Conservation (phyloP, 2,888 invertebrate genomes). For the Athalia rosae region DNA sequence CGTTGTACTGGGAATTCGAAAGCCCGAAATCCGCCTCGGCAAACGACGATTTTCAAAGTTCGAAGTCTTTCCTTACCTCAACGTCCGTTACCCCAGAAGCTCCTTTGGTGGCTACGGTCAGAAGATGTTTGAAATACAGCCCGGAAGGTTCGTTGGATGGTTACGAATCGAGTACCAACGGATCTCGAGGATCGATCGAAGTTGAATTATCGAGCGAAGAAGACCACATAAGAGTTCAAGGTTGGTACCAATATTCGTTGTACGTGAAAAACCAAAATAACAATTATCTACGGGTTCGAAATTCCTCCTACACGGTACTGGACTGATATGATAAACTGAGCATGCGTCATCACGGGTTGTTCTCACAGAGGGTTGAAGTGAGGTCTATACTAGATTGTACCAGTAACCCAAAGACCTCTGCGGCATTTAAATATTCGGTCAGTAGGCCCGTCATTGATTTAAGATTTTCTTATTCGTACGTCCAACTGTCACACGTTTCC, state of each 20-base stretch:
- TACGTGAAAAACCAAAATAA: too few species aligned
- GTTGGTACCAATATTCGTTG: conserved; percentile 73
- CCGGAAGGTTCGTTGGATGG: conserved; percentile 60
- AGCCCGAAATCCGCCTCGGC: conserved; percentile 66
- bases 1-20: conserved; percentile 65
- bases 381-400: conserved; percentile 65
- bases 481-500: too few species aligned
- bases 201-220: conserved; percentile 78
- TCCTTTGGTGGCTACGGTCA: conserved; percentile 69
- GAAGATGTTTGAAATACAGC: conserved; percentile 70
- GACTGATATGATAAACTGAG: conserved; percentile 1
- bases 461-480: background rate
- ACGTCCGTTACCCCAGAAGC: conserved; percentile 67
- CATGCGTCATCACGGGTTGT: conserved; percentile 28
- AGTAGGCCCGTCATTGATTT: conserved; percentile 64
- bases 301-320: conserved; percentile 11
- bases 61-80: conserved; percentile 66
- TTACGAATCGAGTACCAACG: conserved; percentile 47
- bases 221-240: conserved; percentile 81
- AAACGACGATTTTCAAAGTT: conserved; percentile 66
- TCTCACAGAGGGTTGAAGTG: conserved; percentile 38
- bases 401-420: conserved; percentile 71
- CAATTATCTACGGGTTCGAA: background rate
- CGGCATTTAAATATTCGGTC: conserved; percentile 66
- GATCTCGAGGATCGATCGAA: conserved; percentile 77